These are phyloP conservation scores for Pachypsylla venusta DNA, from an alignment of 1,140 invertebrate genomes.

Conservation along the genomic window DNA sequence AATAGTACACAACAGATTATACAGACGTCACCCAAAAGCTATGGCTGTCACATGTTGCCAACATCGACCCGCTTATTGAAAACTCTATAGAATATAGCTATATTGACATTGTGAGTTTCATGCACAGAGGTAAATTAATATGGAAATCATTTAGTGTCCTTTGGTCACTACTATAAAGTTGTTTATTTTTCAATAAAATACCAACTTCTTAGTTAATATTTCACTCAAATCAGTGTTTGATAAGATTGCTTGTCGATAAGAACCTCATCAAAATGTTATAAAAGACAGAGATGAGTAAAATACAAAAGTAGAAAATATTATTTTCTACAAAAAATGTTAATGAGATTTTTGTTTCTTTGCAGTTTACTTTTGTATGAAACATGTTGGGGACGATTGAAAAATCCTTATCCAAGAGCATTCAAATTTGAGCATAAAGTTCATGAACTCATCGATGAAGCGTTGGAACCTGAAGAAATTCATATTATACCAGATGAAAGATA, in stretches of 20 bases:
- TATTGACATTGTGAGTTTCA: no score
- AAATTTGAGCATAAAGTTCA: background rate
- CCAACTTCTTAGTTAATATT: background rate
- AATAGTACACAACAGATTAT: no score
- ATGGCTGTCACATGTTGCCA: no score
- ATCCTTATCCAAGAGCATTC: background rate
- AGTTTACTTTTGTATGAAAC: background rate
- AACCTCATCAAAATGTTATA: background rate
- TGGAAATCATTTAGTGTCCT: no score
- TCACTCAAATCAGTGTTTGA: background rate
- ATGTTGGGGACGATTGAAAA: background rate
- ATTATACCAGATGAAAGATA: background rate
- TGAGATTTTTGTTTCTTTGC: background rate
- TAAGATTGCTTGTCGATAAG: slow-evolving; percentile 8
- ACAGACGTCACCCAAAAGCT: no score
- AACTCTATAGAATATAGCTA: no score
- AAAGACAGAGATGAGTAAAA: background rate
- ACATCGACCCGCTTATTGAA: no score
- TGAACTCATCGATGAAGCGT: slow-evolving; percentile 1
- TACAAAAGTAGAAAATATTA: background rate
- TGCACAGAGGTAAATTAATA: no score
- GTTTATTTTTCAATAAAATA: no score
- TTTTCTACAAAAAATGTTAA: slow-evolving; percentile 7
- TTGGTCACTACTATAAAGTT: no score
- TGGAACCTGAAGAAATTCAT: slow-evolving; percentile 1